phyloP scores from a whole-genome alignment of 2,797 vertebrate species.

The Mus spretus region DNA sequence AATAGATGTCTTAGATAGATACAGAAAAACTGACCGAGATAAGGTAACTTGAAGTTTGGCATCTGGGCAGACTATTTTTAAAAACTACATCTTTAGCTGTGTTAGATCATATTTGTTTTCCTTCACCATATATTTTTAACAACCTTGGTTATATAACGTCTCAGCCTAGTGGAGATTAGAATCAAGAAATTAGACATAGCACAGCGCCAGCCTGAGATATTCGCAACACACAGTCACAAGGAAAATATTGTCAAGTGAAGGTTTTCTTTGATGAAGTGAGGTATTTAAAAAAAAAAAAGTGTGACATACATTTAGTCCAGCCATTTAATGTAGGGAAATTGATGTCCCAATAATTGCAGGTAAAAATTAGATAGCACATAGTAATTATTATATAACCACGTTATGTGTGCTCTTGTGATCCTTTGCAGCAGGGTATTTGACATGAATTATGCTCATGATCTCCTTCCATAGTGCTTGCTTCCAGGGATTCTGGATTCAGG shows the following conservation, averaged over 20 bases:
- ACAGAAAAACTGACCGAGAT: conserved; percentile 29
- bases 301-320: neutral
- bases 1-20: neutral
- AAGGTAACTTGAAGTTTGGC: conserved; percentile 50
- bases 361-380: neutral
- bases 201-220: conserved; percentile 14
- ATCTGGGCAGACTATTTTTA: conserved; percentile 23
- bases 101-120: conserved; percentile 58
- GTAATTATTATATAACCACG: neutral
- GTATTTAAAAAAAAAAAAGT: neutral
- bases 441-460: neutral
- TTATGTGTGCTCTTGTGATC: neutral
- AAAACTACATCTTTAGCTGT: conserved; percentile 29
- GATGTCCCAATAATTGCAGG: neutral
- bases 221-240: neutral
- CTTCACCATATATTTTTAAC: conserved; percentile 53
- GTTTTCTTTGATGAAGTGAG: neutral
- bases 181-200: conserved; percentile 55
- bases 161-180: conserved; percentile 61
- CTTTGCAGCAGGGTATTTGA: neutral
- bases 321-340: neutral
- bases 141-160: conserved; percentile 69
- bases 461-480: neutral
- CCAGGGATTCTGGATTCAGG: neutral
- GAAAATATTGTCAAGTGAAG: conserved; percentile 59